A percentile compares a stretch with the other conserved stretches of the same genome.
phyloP scores from a whole-genome alignment of 2,888 invertebrate species.

The Uloborus plumipes region DNA sequence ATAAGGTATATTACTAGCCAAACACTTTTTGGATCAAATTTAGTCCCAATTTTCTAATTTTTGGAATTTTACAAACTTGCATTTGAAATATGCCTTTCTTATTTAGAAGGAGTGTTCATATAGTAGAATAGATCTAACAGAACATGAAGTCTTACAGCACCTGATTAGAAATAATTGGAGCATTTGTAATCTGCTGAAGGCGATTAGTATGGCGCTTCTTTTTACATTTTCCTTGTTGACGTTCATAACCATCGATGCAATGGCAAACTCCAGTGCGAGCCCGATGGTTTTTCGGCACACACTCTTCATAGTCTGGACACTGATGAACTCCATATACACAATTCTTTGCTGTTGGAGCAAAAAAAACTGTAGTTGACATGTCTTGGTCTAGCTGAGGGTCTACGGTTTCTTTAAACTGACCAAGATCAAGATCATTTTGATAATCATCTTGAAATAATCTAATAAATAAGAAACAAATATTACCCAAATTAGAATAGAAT shows the following conservation, averaged over 20 bases:
- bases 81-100: too few species aligned
- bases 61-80: too few species aligned
- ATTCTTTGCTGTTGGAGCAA: conserved; percentile 65
- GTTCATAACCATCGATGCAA: conserved; percentile 78
- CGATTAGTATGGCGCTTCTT: background rate
- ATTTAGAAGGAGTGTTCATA: background rate
- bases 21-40: too few species aligned
- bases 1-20: too few species aligned
- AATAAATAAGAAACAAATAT: conserved; percentile 5
- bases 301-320: conserved; percentile 81
- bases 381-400: conserved; percentile 18
- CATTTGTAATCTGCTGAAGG: conserved; percentile 11
- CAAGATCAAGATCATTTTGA: conserved; percentile 13
- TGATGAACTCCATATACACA: conserved; percentile 77
- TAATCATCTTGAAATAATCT: conserved; percentile 24
- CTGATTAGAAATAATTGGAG: conserved; percentile 21
- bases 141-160: conserved; percentile 2
- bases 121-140: background rate
- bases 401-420: conserved; percentile 34
- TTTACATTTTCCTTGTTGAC: conserved; percentile 71
- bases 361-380: conserved; percentile 12
- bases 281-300: conserved; percentile 76
- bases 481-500: background rate
- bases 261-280: conserved; percentile 80
- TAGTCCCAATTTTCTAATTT: too few species aligned